These are phyloP conservation scores for Dromiciops gliroides DNA, from an alignment of 2,113 vertebrate species.

Conservation along the genomic window DNA sequence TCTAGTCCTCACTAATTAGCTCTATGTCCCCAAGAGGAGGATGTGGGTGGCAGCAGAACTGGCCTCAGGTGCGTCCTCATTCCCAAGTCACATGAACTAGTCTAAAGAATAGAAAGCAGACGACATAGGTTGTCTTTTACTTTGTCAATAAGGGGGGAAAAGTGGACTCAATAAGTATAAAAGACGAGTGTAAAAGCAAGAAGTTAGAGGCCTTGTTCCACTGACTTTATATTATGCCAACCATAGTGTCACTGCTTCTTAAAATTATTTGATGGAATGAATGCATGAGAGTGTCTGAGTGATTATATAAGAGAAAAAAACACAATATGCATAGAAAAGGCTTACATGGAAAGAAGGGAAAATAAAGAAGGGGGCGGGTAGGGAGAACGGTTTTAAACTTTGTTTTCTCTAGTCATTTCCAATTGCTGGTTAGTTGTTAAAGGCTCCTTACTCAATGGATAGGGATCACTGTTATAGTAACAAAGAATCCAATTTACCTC, in stretches of 20 bases:
- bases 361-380: not conserved
- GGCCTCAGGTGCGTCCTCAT: constrained; percentile 50
- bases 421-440: not conserved
- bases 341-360: constrained; percentile 49
- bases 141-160: constrained; percentile 23
- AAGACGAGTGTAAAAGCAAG: constrained; percentile 26
- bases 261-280: constrained; percentile 31
- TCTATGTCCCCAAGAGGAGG: constrained; percentile 57
- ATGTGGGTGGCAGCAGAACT: constrained; percentile 41
- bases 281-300: not conserved
- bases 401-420: constrained; percentile 20
- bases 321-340: constrained; percentile 37
- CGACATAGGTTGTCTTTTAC: constrained; percentile 43
- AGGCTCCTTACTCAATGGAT: not conserved
- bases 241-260: not conserved
- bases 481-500: constrained; percentile 79
- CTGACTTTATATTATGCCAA: not conserved
- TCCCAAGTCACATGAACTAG: constrained; percentile 51
- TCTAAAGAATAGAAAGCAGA: constrained; percentile 64
- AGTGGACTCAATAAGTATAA: constrained; percentile 19
- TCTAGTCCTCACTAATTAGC: constrained; percentile 37
- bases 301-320: not conserved
- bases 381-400: constrained; percentile 27
- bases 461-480: not conserved
- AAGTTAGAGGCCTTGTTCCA: constrained; percentile 27